phyloP scores from a whole-genome alignment of 2,888 invertebrate species.

The Yponomeuta cagnagella region DNA sequence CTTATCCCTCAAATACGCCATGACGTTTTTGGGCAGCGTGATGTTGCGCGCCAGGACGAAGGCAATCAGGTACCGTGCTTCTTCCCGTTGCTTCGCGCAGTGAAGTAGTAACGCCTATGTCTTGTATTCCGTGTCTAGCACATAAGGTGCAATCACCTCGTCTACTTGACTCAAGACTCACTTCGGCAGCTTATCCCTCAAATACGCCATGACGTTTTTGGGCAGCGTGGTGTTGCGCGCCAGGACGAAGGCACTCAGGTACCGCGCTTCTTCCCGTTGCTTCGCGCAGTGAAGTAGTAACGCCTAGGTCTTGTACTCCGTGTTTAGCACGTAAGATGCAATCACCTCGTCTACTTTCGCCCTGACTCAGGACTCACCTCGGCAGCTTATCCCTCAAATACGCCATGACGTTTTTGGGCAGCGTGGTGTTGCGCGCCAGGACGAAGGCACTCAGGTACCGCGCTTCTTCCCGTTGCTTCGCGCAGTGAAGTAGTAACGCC shows the following conservation, averaged over 20 bases:
- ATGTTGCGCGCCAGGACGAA: slow-evolving; percentile 83
- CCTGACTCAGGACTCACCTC: slow-evolving; percentile 46
- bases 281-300: too few relatives aligned
- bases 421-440: slow-evolving; percentile 77
- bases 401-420: slow-evolving; percentile 81
- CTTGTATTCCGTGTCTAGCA: too few relatives aligned
- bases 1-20: slow-evolving; percentile 86
- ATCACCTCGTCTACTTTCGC: too few relatives aligned
- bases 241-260: slow-evolving; percentile 88
- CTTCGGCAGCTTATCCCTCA: slow-evolving; percentile 84
- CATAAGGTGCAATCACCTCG: too few relatives aligned
- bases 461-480: slow-evolving; percentile 85
- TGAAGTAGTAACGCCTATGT: slow-evolving; percentile 90
- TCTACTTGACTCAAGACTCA: slow-evolving; percentile 23
- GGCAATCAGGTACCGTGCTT: slow-evolving; percentile 86
- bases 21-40: slow-evolving; percentile 78
- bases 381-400: slow-evolving; percentile 86
- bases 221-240: slow-evolving; percentile 76
- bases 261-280: too few relatives aligned
- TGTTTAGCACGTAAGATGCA: too few relatives aligned
- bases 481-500: slow-evolving; percentile 89
- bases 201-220: slow-evolving; percentile 82
- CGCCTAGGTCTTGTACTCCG: too few relatives aligned
- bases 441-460: slow-evolving; percentile 88
- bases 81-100: slow-evolving; percentile 88